Base-by-base conservation (phyloP, 53 echinoderm and acorn worm genomes). In the Stichopus horrens region DNA sequence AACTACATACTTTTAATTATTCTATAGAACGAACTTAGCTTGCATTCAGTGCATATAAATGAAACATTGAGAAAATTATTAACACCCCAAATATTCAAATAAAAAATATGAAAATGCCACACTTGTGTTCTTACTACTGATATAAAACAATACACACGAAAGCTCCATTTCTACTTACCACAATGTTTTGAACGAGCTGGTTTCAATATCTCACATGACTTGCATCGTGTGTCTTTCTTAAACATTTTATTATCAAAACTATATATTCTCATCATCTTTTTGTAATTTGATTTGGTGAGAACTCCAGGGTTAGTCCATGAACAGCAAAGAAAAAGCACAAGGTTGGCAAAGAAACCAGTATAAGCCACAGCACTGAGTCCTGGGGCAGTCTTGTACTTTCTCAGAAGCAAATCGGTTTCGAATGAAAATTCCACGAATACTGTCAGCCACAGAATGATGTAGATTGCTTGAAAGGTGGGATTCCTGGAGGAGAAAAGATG, bases 161-260 rank as follows among this genome's bases (percentile, higher is more conserved):
- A 67, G 3, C 68, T 67, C 5, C 21, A 58, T 10, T 10, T 14
- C 37, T 8, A 51, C 96, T 92, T 55, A 96, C 96, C 92, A 91
- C 96, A 96, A 55, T 96, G 96, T 87, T 96, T 96, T 10, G 96
- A 96, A 9, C 96, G 88, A 8, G 96, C 96, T 21, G 95, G 96
- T 86, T 96, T 96, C 65, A 83, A 81, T 86, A 96, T 86, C 55
- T 71, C 68, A 67, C 96, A 96, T 4, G 96, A 95, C 74, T 88
- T 77, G 78, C 96, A 96, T 1, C 19, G 71, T 10, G 54, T 53
- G 13, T 88, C 93, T 52, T 77, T 76, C 19, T 89, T 74, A 76
- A 93, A 96, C 58, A 96, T 76, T 16, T 79, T 23, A 7, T 91
- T 89, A 76, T 96, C 96, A 76, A 84, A 90, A 19, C 55, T 53